Base-by-base conservation (phyloP, 1,140 invertebrate species). In the Eubasilissa regina region DNA sequence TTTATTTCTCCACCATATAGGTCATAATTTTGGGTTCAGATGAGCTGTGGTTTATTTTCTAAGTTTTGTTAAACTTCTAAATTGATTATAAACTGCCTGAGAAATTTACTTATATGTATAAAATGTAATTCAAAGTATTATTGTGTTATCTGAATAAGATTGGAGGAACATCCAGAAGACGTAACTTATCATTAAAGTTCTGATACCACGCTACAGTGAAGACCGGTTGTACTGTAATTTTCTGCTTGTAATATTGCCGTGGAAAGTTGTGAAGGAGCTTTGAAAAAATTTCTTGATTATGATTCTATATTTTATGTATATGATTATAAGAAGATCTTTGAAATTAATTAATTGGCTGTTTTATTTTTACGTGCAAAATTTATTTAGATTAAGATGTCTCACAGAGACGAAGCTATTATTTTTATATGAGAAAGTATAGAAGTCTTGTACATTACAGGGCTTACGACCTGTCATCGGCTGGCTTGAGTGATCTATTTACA, bases 271-370 rank as follows among this genome's bases (percentile, higher is more conserved):
- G 58, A 62, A n/a, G 35, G 35, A 11, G 35, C 25, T 15, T 66
- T n/a, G 8, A n/a, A 66, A 66, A 12, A 21, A 51, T 47, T 70
- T 48, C 13, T 70, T 70, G 44, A 70, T 70, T 70, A 51, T 51
- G 11, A 51, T 70, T 17, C 45, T 70, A 51, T 70, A 21, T 70
- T 48, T 70, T 48, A 70, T 51, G 66, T 70, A 47, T 70, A 70
- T 70, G 48, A 70, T 48, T 70, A 51, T 48, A 51, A 53, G 25
- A 70, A 25, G 66, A 70, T 45, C 66, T 70, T 68, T 70, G 17
- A 70, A 70, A 11, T 48, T 51, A 51, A 51, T 13, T 51, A 1
- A 13, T 3, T 3, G 6, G 3, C n/a, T 51, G 1, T 51, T 51
- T 51, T 51, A 51, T 51, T 51, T 51, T 13, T 51, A 8, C 13